phyloP scores from a whole-genome alignment of 2,797 vertebrate genomes.

The Phalloptychus januarius region DNA sequence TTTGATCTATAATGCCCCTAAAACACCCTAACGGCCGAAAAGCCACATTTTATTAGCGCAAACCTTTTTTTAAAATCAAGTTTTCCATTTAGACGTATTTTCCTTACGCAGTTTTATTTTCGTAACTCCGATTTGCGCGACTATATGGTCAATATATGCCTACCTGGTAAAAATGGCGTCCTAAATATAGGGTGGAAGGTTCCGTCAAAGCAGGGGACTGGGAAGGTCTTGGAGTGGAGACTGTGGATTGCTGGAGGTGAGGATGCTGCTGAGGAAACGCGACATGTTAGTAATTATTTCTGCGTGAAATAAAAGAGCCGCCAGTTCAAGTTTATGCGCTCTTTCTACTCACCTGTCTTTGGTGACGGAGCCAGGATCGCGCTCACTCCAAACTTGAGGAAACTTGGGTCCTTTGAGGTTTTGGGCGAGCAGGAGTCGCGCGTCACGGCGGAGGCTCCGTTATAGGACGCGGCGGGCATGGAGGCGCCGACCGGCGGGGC shows the following conservation, averaged over 20 bases:
- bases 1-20: too few relatives aligned
- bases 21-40: too few relatives aligned
- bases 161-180: slow-evolving; percentile 96
- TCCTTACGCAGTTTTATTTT: too few relatives aligned
- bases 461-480: slow-evolving; percentile 73
- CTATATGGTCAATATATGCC: slow-evolving; percentile 32
- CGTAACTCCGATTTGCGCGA: too few relatives aligned
- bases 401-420: slow-evolving; percentile 83
- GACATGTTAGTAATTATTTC: slow-evolving; percentile 12
- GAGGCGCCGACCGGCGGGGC: slow-evolving; percentile 76
- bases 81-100: too few relatives aligned
- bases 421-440: slow-evolving; percentile 83
- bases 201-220: slow-evolving; percentile 92
- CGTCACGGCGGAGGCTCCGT: slow-evolving; percentile 62
- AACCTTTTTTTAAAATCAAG: too few relatives aligned
- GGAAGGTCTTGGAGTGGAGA: slow-evolving; percentile 88
- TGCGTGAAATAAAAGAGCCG: too few relatives aligned
- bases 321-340: too few relatives aligned
- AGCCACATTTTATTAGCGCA: too few relatives aligned
- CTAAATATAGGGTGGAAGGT: slow-evolving; percentile 93
- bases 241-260: slow-evolving; percentile 79
- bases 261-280: slow-evolving; percentile 77
- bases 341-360: slow-evolving; percentile 85
- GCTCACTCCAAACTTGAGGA: slow-evolving; percentile 96
- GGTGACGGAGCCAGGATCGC: slow-evolving; percentile 93